Evolutionary conservation across 1,140 invertebrate species (phyloP).

Genomic region (Dendrolimus punctatus): DNA sequence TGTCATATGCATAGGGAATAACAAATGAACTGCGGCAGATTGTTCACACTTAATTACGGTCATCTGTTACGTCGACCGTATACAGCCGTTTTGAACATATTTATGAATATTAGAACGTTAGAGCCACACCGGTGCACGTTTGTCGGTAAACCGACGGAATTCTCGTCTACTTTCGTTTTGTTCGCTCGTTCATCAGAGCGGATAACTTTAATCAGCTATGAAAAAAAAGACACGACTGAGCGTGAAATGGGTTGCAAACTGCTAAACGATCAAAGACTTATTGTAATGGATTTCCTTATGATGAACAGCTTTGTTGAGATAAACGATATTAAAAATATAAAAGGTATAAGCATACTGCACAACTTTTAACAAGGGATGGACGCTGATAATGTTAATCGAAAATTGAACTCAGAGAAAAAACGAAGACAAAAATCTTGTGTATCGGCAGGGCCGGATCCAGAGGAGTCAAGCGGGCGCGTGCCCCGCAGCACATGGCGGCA

Average conservation of each 20-base stretch:
- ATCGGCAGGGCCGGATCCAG: too few species aligned
- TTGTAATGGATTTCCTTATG: constrained; percentile 19
- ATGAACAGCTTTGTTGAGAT: constrained; percentile 8
- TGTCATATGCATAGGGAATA: constrained; percentile 45
- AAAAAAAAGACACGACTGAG: constrained; percentile 33
- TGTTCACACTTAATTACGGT: constrained; percentile 45
- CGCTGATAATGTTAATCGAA: too few species aligned
- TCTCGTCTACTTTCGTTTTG: constrained; percentile 21
- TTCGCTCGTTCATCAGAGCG: constrained; percentile 20
- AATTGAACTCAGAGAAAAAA: too few species aligned
- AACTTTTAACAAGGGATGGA: too few species aligned
- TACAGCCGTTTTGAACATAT: constrained; percentile 23
- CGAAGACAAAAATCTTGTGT: too few species aligned
- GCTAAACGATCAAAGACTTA: constrained; percentile 45
- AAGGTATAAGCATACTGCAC: too few species aligned
- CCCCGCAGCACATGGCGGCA: too few species aligned
- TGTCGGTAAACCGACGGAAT: constrained; percentile 9
- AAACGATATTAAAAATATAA: background rate
- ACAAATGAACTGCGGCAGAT: constrained; percentile 25
- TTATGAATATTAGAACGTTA: constrained; percentile 30
- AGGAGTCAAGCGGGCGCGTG: too few species aligned
- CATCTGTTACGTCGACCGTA: constrained; percentile 33
- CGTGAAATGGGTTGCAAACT: constrained; percentile 43
- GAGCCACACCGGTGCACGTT: constrained; percentile 14
- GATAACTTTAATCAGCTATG: constrained; percentile 44